These are phyloP conservation scores for Karalla daura DNA, from an alignment of 2,797 vertebrate genomes.

Conservation along the genomic window DNA sequence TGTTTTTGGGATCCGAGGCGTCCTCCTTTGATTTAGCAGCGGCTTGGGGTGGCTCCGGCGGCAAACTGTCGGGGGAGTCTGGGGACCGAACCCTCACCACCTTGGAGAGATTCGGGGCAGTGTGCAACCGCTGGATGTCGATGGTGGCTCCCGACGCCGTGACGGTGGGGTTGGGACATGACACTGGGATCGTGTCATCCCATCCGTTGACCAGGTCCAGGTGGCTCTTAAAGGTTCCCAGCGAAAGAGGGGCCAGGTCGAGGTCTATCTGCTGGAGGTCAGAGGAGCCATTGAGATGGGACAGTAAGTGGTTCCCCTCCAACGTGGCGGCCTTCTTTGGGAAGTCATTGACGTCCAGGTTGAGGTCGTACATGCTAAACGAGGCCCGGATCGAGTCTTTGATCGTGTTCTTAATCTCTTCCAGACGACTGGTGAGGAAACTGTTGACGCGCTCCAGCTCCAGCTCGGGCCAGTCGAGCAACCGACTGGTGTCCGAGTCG, in stretches of 20 bases:
- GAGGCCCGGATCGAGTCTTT: slow-evolving; percentile 98
- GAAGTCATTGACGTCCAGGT: slow-evolving; percentile 95
- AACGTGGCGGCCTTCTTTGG: slow-evolving; percentile 93
- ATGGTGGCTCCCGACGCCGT: slow-evolving; percentile 73
- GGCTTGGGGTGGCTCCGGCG: slow-evolving; percentile 71
- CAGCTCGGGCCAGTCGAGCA: slow-evolving; percentile 94
- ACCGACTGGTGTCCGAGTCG: slow-evolving; percentile 80
- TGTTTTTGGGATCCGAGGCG: slow-evolving; percentile 75
- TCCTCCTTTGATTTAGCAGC: slow-evolving; percentile 82
- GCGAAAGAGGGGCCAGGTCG: slow-evolving; percentile 93
- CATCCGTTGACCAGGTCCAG: slow-evolving; percentile 85
- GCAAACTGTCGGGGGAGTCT: slow-evolving; percentile 70
- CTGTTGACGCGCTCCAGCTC: slow-evolving; percentile 97
- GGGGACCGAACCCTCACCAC: slow-evolving; percentile 94
- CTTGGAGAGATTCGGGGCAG: slow-evolving; percentile 92
- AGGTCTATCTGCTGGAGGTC: slow-evolving; percentile 96
- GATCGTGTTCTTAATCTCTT: slow-evolving; percentile 98
- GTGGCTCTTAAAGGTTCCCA: slow-evolving; percentile 90
- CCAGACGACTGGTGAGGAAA: slow-evolving; percentile 96
- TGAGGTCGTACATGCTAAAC: slow-evolving; percentile 96
- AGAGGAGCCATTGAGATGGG: slow-evolving; percentile 92
- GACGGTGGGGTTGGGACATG: slow-evolving; percentile 48
- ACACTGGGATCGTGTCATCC: slow-evolving; percentile 73
- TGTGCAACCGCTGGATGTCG: slow-evolving; percentile 89
- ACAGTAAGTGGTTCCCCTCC: slow-evolving; percentile 92